Evolutionary conservation across 2,888 invertebrate species (phyloP).

Genomic region (Plagiodera versicolora): DNA sequence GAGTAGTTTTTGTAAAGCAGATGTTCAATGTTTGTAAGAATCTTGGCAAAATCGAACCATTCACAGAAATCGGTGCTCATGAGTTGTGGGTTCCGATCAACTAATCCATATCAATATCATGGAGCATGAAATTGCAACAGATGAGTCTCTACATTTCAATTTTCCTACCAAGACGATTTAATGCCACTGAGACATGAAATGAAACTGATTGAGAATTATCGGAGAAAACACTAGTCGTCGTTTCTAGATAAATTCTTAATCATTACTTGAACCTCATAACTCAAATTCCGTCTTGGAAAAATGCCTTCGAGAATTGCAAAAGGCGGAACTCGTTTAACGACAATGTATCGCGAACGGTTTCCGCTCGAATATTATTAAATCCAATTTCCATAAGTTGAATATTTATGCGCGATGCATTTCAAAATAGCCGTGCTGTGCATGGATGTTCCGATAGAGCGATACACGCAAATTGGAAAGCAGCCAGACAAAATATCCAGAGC

Average conservation of each 20-base stretch:
- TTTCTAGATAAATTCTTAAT: constrained; percentile 28
- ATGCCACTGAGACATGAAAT: background rate
- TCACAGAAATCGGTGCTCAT: too few species aligned
- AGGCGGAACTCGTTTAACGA: constrained; percentile 28
- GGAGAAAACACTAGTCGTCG: constrained; percentile 18
- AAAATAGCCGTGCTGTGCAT: constrained; percentile 39
- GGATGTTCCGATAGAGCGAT: constrained; percentile 39
- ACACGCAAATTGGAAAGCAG: constrained; percentile 45
- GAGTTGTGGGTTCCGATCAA: too few species aligned
- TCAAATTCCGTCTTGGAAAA: constrained; percentile 19
- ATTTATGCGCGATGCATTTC: constrained; percentile 39
- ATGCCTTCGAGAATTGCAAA: constrained; percentile 24
- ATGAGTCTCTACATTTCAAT: too few species aligned
- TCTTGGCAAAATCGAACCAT: too few species aligned
- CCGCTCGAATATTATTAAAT: constrained; percentile 37
- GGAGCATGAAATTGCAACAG: too few species aligned
- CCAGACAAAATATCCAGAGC: constrained; percentile 40
- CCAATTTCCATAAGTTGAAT: constrained; percentile 39
- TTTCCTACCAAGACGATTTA: too few species aligned
- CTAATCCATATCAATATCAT: too few species aligned
- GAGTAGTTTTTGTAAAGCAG: too few species aligned
- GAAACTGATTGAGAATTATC: background rate
- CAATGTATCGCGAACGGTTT: constrained; percentile 31
- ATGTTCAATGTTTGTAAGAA: too few species aligned
- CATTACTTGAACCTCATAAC: constrained; percentile 24